These are phyloP conservation scores for Erebia palarica DNA, from an alignment of 2,888 invertebrate genomes.

Conservation along the genomic window DNA sequence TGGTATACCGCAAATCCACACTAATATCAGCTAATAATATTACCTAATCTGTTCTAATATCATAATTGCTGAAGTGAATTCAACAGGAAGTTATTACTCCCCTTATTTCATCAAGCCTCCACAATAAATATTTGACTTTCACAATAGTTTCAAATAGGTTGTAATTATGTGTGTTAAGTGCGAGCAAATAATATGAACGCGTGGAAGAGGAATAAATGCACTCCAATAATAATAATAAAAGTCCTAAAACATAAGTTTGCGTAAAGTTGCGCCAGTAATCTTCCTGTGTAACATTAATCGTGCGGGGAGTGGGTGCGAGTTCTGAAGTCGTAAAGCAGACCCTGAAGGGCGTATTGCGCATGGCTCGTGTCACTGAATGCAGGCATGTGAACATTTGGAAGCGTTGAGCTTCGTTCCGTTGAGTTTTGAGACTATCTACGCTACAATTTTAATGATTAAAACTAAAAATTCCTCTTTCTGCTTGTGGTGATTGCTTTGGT, in stretches of 20 bases:
- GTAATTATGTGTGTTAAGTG: too few relatives aligned
- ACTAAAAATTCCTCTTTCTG: too few relatives aligned
- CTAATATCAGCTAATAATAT: too few relatives aligned
- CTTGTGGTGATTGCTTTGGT: too few relatives aligned
- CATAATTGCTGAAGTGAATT: not conserved
- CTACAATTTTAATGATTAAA: too few relatives aligned
- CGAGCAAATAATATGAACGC: too few relatives aligned
- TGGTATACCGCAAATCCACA: not conserved
- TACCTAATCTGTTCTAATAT: not conserved
- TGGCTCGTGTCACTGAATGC: constrained; percentile 43
- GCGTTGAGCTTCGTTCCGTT: constrained; percentile 42
- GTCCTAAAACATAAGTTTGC: constrained; percentile 22
- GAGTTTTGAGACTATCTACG: too few relatives aligned
- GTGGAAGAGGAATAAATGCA: constrained; percentile 1
- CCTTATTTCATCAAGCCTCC: not conserved
- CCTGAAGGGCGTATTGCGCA: constrained; percentile 37
- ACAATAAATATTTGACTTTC: not conserved
- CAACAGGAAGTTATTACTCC: not conserved
- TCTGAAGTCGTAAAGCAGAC: constrained; percentile 38
- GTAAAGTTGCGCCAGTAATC: constrained; percentile 36
- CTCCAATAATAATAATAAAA: not conserved
- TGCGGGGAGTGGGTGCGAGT: constrained; percentile 32
- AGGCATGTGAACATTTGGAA: constrained; percentile 53
- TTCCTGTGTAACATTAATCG: constrained; percentile 35
- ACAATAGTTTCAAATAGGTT: not conserved